Evolutionary conservation across 2,797 vertebrate species (phyloP).

Genomic region (Valencia hispanica): DNA sequence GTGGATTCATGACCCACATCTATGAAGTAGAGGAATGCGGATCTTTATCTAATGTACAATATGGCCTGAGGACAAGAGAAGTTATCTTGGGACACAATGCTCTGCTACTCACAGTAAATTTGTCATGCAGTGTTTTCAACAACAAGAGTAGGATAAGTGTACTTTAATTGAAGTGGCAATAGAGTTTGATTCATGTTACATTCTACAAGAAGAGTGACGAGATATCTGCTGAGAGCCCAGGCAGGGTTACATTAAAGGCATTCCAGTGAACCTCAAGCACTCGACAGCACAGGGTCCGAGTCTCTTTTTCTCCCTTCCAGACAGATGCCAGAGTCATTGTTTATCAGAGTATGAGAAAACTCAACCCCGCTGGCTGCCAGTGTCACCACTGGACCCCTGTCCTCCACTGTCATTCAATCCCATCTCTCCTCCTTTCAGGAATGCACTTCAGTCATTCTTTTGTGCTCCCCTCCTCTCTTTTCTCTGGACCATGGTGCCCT

Average conservation of each 20-base stretch:
- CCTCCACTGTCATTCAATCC: constrained; percentile 79
- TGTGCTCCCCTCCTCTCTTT: constrained; percentile 55
- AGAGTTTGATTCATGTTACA: constrained; percentile 65
- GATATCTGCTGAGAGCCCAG: constrained; percentile 64
- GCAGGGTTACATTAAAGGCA: constrained; percentile 76
- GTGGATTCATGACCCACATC: constrained; percentile 74
- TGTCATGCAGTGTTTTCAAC: constrained; percentile 47
- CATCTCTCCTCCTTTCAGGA: constrained; percentile 76
- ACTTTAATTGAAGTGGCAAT: constrained; percentile 62
- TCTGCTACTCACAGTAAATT: constrained; percentile 55
- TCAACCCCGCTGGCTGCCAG: constrained; percentile 71
- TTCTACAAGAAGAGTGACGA: constrained; percentile 57
- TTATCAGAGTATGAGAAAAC: constrained; percentile 71
- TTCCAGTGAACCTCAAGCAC: constrained; percentile 67
- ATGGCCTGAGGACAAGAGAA: constrained; percentile 63
- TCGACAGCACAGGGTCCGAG: constrained; percentile 54
- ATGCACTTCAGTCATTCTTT: constrained; percentile 77
- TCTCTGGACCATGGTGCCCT: constrained; percentile 65
- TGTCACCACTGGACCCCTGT: constrained; percentile 74
- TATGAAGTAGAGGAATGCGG: constrained; percentile 63
- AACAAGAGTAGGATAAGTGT: constrained; percentile 44
- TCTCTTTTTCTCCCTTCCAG: constrained; percentile 68
- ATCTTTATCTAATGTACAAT: constrained; percentile 72
- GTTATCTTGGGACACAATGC: constrained; percentile 59
- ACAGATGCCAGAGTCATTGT: constrained; percentile 81